Evolutionary conservation across 2,888 invertebrate genomes (phyloP), one percentile per base, ranked within the genome.

Genomic region (Hyposoter didymator): DNA sequence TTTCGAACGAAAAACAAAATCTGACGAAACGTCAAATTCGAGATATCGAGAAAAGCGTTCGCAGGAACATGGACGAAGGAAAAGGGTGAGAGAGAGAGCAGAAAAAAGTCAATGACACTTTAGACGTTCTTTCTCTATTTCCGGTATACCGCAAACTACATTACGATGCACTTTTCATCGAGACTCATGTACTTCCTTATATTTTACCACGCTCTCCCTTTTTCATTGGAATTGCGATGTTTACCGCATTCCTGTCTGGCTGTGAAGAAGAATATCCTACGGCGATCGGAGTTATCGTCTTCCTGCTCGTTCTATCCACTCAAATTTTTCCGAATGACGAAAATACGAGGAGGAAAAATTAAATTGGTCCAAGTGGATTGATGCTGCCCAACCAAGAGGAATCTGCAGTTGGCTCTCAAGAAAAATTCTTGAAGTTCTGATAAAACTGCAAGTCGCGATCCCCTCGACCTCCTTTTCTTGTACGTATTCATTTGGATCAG

Each of bases 91-190:
- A 69, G 28, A 69, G 47, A 28, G 45, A 64, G 35, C 35, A 67
- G 67, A 49, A 47, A 43, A 67, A 78, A n/a, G 35, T 43, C 75
- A 76, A 64, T 66, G 76, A 66, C 39, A 52, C 84, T 81, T 81
- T 73, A 84, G n/a, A 39, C 35, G 47, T 66, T 22, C 35, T 78
- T 43, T 28, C 39, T 67, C 78, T 55, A 74, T 79, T 55, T 79
- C 78, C 72, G 49, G 52, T 69, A 70, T 84, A 78, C 84, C 52
- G n/a, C 69, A 70, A 78, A 67, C 52, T 78, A 74, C 14, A 79
- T 84, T 84, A 73, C 32, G 47, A 70, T 55, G 55, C 76, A 64
- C 75, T 82, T 82, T 84, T 84, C 74, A n/a, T 73, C 82, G 22
- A 62, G 52, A 55, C 59, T 78, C 47, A 22, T 75, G 10, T 32